Base-by-base conservation (phyloP, 2,113 vertebrate species). In the Dissostichus mawsoni region DNA sequence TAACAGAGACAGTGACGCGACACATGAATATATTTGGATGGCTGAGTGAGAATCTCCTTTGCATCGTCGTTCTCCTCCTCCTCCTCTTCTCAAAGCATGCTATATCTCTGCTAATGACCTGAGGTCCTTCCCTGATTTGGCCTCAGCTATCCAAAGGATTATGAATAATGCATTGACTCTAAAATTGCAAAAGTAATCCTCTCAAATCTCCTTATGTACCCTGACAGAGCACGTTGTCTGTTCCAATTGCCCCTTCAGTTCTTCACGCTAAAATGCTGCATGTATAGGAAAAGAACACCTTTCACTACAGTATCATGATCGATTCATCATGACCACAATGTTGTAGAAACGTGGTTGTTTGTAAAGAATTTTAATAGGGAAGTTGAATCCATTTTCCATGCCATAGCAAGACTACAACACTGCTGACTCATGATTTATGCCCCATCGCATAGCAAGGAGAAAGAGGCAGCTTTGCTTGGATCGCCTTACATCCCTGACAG, bases 141-240 rank as follows among this genome's bases (percentile, higher is more conserved):
- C 93, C 93, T 82, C 87, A 90, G 86, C 92, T 84, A 93, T 92
- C 90, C 92, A 89, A 86, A 82, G 94, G 94, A 95, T 95, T 95
- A 94, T 94, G 90, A 95, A 93, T 95, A 94, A 95, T 94, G 93
- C 94, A 95, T 91, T 91, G 94, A 92, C 86, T 94, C 93, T 94
- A 94, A 95, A 94, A 95, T 94, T 94, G 94, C 92, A 90, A 93
- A 94, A 93, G 93, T 94, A 95, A 95, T 95, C 95, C 95, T 93
- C 91, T 93, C 90, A 95, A 94, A 94, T 94, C 94, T 95, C 93
- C 93, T 94, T 91, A 93, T 94, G 93, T 90, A 92, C 89, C 90
- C 89, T 82, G 89, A 88, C 90, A 90, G 92, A 83, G 88, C 85
- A 89, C 68, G 89, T 90, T 94, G 92, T 95, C 91, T 86, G 91